Conservation (phyloP, 2,797 vertebrate species). For the Hippopotamyrus pictus region DNA sequence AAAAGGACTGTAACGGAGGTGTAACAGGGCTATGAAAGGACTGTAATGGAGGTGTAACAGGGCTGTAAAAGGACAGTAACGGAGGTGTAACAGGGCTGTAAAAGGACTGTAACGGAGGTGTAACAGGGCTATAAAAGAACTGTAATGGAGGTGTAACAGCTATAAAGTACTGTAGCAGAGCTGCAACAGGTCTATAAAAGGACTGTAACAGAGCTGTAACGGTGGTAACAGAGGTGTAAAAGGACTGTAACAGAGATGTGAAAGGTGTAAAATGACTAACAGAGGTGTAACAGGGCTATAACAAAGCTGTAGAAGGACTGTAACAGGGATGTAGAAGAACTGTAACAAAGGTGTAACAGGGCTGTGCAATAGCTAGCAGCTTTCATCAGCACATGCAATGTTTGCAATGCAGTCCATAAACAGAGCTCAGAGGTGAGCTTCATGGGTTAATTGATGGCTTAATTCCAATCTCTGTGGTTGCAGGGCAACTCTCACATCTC, state of each 20-base stretch:
- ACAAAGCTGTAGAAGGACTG: neutral
- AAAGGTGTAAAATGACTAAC: neutral
- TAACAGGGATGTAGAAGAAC: neutral
- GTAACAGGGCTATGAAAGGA: neutral
- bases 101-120: neutral
- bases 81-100: no score
- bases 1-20: neutral
- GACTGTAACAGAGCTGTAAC: no score
- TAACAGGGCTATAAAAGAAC: neutral
- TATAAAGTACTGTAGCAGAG: no score
- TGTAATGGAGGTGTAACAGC: neutral
- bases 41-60: neutral
- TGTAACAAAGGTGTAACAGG: neutral
- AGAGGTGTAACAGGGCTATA: neutral
- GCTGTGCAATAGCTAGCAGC: neutral
- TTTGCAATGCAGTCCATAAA: neutral
- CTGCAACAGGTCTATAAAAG: no score
- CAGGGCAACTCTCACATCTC: slow-evolving; percentile 96
- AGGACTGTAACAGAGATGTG: neutral
- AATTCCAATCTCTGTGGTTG: slow-evolving; percentile 24
- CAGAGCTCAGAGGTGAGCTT: slow-evolving; percentile 22
- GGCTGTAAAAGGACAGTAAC: fast-evolving
- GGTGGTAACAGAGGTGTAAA: neutral
- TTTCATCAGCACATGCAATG: neutral
- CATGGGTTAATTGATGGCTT: slow-evolving; percentile 41